Conservation (phyloP, 2,113 vertebrate genomes). For the Hucho hucho region DNA sequence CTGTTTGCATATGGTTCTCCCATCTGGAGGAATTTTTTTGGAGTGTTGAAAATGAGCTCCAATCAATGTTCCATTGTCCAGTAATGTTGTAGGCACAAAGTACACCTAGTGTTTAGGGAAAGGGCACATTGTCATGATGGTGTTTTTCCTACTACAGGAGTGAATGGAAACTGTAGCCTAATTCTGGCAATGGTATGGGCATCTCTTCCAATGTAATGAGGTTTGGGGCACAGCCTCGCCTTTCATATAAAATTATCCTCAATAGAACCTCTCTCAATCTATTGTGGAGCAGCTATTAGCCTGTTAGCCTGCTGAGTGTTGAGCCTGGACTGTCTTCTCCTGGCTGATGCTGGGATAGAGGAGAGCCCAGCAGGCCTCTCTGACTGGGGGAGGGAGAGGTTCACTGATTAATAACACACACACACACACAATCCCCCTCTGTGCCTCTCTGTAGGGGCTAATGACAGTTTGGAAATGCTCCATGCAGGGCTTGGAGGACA, state of each 20-base stretch:
- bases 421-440: conserved; percentile 36
- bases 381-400: conserved; percentile 19
- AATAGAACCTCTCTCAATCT: conserved; percentile 12
- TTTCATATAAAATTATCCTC: too few relatives aligned
- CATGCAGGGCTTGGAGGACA: conserved; percentile 47
- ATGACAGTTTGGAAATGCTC: conserved; percentile 55
- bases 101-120: not conserved
- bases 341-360: conserved; percentile 30
- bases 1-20: not conserved
- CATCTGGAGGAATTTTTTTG: not conserved
- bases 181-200: conserved; percentile 13
- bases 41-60: conserved; percentile 3
- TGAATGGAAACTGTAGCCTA: conserved; percentile 1
- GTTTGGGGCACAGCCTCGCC: not conserved
- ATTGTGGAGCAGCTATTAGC: conserved; percentile 38
- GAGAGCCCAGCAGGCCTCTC: conserved; percentile 5
- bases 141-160: not conserved
- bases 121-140: not conserved
- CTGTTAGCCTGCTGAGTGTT: conserved; percentile 25
- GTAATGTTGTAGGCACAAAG: not conserved
- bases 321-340: conserved; percentile 36
- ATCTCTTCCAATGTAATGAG: conserved; percentile 22
- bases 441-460: conserved; percentile 34
- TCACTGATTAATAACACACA: conserved; percentile 50
- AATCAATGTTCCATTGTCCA: not conserved